Base-by-base conservation (phyloP, 2,797 vertebrate species). In the Morus bassanus region DNA sequence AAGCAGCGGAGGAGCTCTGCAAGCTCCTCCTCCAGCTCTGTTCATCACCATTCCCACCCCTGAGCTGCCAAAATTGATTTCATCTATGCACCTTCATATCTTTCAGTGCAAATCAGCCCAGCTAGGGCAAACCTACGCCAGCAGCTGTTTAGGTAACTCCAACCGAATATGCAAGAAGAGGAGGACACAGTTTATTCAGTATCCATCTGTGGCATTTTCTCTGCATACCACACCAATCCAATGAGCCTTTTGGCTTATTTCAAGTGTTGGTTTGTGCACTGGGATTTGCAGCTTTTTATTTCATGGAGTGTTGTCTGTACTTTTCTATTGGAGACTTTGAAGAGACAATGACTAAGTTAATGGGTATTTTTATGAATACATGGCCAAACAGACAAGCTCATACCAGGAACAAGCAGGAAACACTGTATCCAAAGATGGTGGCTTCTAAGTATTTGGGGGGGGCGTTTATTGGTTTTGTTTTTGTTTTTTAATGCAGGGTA, bases 401-500 rank as follows among this genome's bases (percentile, higher is more conserved):
- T 46, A 18, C 37, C 46, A 53, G 64, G 64, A 77, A 46, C 61
- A 39, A 53, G 48, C 48, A 39, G 64, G 48, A 87, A 54, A 54
- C 6, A 9, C 23, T n/a, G 8, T 19, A 33, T 9, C 19, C 45
- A 35, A 76, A 75, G 31, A 23, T 16, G 35, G 60, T 65, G n/a
- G 50, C 23, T 60, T 53, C 39, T 45, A 53, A 45, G 24, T 17
- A 19, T 39, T 46, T 45, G n/a, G 17, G 43, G 43, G 37, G 37
- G 37, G 37, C 37, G 37, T 39, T 39, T 39, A 8, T 39, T 39
- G 37, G n/a, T 37, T 39, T 53, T 18, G 21, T 22, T 17, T 19
- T 23, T 9, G 28, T 61, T 43, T 56, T 92, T 78, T 31, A 64
- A 86, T 81, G 19, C 90, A 99, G 98, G 98, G 98, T 56, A 2